Conservation (phyloP, 2,797 vertebrate genomes). For the Limosa lapponica region DNA sequence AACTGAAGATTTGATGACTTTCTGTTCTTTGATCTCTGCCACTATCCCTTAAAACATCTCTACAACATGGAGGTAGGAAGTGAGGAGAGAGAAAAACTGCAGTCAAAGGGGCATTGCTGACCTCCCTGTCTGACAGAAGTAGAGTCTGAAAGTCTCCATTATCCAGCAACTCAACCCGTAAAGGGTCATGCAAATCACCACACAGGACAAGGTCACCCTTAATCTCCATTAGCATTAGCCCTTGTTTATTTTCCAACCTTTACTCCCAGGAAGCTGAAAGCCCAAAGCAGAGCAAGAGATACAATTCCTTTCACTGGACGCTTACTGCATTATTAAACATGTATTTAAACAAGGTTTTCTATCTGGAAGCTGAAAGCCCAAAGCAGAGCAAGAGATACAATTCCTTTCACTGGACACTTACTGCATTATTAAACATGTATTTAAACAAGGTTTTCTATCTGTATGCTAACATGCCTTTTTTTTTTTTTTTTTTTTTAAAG, state of each 20-base stretch:
- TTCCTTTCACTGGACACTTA: constrained; percentile 32
- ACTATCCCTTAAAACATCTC: neutral
- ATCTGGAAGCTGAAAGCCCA: neutral
- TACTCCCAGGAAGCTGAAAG: constrained; percentile 27
- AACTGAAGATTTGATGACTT: neutral
- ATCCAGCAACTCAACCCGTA: neutral
- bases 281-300: neutral
- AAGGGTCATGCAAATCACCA: neutral
- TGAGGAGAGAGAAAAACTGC: neutral
- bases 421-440: constrained; percentile 42
- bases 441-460: constrained; percentile 38
- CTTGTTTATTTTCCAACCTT: constrained; percentile 34
- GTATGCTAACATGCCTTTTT: neutral
- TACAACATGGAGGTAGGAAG: neutral
- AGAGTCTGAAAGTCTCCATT: neutral
- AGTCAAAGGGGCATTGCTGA: neutral
- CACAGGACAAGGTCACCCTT: constrained; percentile 18
- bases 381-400: neutral
- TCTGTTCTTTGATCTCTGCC: neutral
- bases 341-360: constrained; percentile 45
- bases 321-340: constrained; percentile 40
- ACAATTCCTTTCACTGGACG: constrained; percentile 26
- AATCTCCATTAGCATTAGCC: neutral
- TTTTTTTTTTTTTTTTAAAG: neutral
- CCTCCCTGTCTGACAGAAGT: neutral